Conservation (phyloP, 2,888 invertebrate genomes). For the Diogma glabrata region DNA sequence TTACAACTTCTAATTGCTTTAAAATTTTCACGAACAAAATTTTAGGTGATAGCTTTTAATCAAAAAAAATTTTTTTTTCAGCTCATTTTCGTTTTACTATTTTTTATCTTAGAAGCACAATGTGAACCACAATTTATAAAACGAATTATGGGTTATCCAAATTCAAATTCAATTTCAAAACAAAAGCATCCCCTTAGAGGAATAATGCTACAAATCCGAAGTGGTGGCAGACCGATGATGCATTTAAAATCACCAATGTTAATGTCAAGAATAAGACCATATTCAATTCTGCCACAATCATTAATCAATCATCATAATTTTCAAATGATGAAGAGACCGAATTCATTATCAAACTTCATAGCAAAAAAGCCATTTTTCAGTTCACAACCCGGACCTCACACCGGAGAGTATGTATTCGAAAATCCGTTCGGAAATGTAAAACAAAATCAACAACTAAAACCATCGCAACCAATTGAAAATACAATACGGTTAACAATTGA, state of each 20-base stretch:
- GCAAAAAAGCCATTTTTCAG: slow-evolving; percentile 9
- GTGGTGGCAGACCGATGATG: background rate
- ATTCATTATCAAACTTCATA: background rate
- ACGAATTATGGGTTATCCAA: background rate
- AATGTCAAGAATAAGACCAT: background rate
- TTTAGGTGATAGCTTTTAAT: too few relatives aligned
- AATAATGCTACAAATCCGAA: slow-evolving; percentile 7
- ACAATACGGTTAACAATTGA: slow-evolving; percentile 66
- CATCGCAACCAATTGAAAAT: slow-evolving; percentile 24
- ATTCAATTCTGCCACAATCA: slow-evolving; percentile 7
- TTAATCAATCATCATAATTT: background rate
- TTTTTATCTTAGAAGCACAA: too few relatives aligned
- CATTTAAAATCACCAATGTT: background rate
- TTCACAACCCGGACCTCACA: slow-evolving; percentile 23
- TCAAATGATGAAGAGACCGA: background rate
- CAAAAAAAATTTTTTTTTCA: too few relatives aligned
- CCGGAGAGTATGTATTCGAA: slow-evolving; percentile 28
- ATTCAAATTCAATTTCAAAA: slow-evolving; percentile 1
- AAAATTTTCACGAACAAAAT: too few relatives aligned
- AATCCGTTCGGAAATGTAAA: slow-evolving; percentile 27
- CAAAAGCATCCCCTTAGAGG: slow-evolving; percentile 2
- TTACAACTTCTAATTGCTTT: too few relatives aligned
- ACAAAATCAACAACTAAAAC: background rate
- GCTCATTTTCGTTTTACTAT: too few relatives aligned
- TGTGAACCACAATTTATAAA: slow-evolving; percentile 7